These are phyloP conservation scores for Tiliqua scincoides DNA, from an alignment of 2,113 vertebrate species.

Conservation along the genomic window DNA sequence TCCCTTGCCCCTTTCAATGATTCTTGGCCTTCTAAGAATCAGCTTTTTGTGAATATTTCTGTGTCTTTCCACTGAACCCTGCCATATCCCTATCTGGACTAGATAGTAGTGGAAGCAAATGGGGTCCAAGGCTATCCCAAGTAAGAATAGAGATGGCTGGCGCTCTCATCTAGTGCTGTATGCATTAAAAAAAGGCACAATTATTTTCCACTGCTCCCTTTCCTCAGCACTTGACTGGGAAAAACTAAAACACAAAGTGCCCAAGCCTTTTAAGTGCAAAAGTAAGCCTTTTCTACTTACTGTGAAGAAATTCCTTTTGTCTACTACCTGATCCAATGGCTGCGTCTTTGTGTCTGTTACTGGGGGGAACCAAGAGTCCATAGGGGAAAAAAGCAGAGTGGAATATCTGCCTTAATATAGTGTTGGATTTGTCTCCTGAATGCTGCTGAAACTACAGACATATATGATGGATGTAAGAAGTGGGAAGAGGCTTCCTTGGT, in stretches of 20 bases:
- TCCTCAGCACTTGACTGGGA: neutral
- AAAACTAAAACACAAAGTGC: no score
- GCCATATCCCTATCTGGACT: neutral
- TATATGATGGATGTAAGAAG: neutral
- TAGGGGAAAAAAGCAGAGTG: neutral
- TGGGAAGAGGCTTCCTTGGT: neutral
- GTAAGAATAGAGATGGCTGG: neutral
- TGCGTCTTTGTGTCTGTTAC: neutral
- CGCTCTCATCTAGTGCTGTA: no score
- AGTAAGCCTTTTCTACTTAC: no score
- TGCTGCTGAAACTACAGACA: neutral
- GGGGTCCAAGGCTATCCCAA: neutral
- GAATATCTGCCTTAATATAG: neutral
- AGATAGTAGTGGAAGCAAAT: neutral
- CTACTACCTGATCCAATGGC: neutral
- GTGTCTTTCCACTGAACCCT: neutral
- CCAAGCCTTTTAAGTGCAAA: no score
- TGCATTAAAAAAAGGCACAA: neutral
- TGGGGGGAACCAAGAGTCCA: neutral
- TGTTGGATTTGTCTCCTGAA: fast-evolving
- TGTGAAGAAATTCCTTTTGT: neutral
- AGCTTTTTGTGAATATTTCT: neutral
- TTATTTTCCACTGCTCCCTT: neutral
- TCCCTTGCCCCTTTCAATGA: neutral
- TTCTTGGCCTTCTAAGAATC: neutral